Percentiles rank a stretch among this genome's conserved stretches.
phyloP scores from a whole-genome alignment of 1,140 invertebrate genomes.

The Archivesica marissinica region DNA sequence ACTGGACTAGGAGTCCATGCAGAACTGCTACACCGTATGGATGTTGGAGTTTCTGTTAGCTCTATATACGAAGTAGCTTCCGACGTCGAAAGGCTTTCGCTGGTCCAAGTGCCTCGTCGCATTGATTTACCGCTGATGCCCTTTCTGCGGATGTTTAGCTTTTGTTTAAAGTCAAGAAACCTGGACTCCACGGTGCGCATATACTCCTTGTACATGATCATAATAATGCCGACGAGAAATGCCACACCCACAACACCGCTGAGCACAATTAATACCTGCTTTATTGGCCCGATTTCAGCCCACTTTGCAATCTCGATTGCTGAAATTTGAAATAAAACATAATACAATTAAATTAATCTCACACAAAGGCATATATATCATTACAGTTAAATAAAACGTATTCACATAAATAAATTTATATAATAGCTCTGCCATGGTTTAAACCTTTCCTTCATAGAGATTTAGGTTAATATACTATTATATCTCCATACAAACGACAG shows the following conservation, averaged over 20 bases:
- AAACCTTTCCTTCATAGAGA: too few species aligned
- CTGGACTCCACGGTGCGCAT: conserved; percentile 7
- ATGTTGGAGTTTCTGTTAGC: conserved; percentile 64
- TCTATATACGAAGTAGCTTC: conserved; percentile 65
- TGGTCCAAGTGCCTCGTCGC: conserved; percentile 31
- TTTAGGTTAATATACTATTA: too few species aligned
- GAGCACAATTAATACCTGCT: conserved; percentile 57
- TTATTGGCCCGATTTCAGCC: conserved; percentile 55
- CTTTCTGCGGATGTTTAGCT: conserved; percentile 60
- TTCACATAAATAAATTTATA: too few species aligned
- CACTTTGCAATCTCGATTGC: conserved; percentile 27
- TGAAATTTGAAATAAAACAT: conserved; percentile 29
- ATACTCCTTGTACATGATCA: conserved; percentile 60
- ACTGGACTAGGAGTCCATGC: conserved; percentile 44
- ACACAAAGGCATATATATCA: too few species aligned
- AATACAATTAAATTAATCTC: not conserved
- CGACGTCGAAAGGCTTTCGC: conserved; percentile 55
- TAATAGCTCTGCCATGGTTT: too few species aligned
- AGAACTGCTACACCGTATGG: conserved; percentile 44
- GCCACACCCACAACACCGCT: conserved; percentile 51
- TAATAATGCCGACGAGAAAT: conserved; percentile 58
- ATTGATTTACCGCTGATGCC: conserved; percentile 64
- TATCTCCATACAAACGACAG: too few species aligned
- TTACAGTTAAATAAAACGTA: too few species aligned
- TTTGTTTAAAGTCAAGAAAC: conserved; percentile 56